Evolutionary conservation across 2,113 vertebrate genomes (phyloP).

Genomic region (Nyctibius bracteatus): DNA sequence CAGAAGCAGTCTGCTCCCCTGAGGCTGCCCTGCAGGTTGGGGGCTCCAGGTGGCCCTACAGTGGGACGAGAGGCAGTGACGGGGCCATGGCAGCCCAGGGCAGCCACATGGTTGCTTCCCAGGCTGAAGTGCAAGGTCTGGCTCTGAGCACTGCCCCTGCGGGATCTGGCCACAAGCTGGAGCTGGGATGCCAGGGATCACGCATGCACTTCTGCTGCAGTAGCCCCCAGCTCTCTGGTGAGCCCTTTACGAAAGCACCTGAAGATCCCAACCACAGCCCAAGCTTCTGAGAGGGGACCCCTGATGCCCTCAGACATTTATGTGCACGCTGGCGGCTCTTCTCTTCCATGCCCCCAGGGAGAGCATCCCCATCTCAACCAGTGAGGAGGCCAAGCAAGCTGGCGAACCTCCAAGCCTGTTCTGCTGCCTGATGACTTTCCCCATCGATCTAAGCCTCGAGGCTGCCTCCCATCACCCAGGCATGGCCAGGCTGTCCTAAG

Average conservation of each 20-base stretch:
- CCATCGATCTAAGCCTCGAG: background rate
- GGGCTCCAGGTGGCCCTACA: background rate
- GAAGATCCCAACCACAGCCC: background rate
- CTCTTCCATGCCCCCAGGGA: background rate
- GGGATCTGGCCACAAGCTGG: background rate
- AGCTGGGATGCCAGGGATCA: background rate
- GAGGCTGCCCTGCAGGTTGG: background rate
- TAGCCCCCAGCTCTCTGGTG: background rate
- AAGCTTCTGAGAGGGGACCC: background rate
- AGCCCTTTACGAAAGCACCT: background rate
- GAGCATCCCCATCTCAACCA: background rate
- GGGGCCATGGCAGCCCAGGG: background rate
- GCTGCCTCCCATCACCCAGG: background rate
- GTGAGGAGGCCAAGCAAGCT: background rate
- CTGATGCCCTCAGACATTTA: background rate
- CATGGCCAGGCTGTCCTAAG: background rate
- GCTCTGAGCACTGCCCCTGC: background rate
- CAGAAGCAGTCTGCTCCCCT: background rate
- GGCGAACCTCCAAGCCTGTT: background rate
- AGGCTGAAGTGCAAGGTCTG: background rate
- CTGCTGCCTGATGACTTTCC: background rate
- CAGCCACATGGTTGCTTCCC: background rate
- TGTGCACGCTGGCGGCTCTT: background rate
- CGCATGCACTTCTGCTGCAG: fast-evolving
- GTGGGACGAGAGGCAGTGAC: background rate